phyloP scores from a whole-genome alignment of 2,888 invertebrate species.

The Megastigmus dorsalis region DNA sequence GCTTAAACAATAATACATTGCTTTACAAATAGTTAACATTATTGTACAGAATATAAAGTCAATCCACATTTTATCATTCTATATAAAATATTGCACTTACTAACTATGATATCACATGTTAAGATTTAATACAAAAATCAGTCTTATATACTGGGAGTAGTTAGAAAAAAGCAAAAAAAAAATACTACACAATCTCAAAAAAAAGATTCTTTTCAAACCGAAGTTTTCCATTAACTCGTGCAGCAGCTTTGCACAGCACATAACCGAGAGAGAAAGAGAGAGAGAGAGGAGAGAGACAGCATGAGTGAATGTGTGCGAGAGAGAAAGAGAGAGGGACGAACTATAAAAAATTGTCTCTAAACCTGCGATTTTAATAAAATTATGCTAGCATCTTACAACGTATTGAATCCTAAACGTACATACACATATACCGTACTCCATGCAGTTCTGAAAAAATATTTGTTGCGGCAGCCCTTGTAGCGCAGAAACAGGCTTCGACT shows the following conservation, averaged over 20 bases:
- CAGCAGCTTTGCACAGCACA: not conserved
- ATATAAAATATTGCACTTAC: too few relatives aligned
- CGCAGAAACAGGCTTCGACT: not conserved
- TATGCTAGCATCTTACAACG: not conserved
- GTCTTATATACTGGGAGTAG: too few relatives aligned
- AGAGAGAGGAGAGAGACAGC: not conserved
- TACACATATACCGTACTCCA: not conserved
- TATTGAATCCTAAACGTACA: too few relatives aligned
- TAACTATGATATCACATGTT: too few relatives aligned
- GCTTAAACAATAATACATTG: too few relatives aligned
- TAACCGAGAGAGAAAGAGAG: not conserved
- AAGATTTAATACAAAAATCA: too few relatives aligned
- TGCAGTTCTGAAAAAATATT: constrained; percentile 26
- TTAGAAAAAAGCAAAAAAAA: too few relatives aligned
- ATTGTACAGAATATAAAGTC: too few relatives aligned
- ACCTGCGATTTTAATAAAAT: constrained; percentile 39
- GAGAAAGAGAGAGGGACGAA: not conserved
- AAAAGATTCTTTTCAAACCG: too few relatives aligned
- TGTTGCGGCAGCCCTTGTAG: not conserved
- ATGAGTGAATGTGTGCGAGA: constrained; percentile 15
- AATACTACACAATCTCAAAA: too few relatives aligned
- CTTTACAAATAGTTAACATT: too few relatives aligned
- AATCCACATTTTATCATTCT: too few relatives aligned
- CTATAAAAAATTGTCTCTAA: constrained; percentile 35
- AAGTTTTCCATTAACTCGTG: constrained; percentile 31